These are phyloP conservation scores for Cosmorhoe ocellata DNA, from an alignment of 2,888 invertebrate species.

Conservation along the genomic window DNA sequence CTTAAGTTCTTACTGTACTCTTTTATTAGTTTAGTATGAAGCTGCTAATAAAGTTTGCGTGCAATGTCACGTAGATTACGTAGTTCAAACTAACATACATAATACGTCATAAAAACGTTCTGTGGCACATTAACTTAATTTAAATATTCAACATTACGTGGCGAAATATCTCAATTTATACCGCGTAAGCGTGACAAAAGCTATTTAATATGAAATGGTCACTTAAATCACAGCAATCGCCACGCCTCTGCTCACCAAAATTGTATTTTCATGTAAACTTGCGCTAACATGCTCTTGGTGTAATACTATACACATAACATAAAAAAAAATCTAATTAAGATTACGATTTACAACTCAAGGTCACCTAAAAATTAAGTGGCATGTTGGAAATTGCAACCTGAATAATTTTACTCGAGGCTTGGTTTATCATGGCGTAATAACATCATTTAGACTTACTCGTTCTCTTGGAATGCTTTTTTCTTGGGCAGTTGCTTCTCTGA, in stretches of 20 bases:
- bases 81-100: slow-evolving; percentile 20
- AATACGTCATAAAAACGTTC: slow-evolving; percentile 36
- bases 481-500: too few species aligned
- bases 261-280: slow-evolving; percentile 64
- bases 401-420: slow-evolving; percentile 9
- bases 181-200: slow-evolving; percentile 66
- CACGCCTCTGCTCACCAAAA: slow-evolving; percentile 59
- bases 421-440: slow-evolving; percentile 1
- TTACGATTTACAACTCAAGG: slow-evolving; percentile 40
- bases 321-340: slow-evolving; percentile 51
- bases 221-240: slow-evolving; percentile 63
- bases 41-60: not conserved
- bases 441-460: too few species aligned
- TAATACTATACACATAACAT: slow-evolving; percentile 47
- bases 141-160: slow-evolving; percentile 44
- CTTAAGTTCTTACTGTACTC: too few species aligned
- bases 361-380: slow-evolving; percentile 26
- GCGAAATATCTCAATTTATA: slow-evolving; percentile 71
- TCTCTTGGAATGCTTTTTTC: too few species aligned
- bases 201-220: slow-evolving; percentile 62
- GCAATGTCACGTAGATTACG: slow-evolving; percentile 20
- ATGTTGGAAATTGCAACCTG: slow-evolving; percentile 22
- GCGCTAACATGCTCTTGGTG: slow-evolving; percentile 49
- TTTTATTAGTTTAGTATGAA: too few species aligned
- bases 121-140: slow-evolving; percentile 43